phyloP scores from a whole-genome alignment of 2,797 vertebrate genomes.

The Acanthiza pusilla region DNA sequence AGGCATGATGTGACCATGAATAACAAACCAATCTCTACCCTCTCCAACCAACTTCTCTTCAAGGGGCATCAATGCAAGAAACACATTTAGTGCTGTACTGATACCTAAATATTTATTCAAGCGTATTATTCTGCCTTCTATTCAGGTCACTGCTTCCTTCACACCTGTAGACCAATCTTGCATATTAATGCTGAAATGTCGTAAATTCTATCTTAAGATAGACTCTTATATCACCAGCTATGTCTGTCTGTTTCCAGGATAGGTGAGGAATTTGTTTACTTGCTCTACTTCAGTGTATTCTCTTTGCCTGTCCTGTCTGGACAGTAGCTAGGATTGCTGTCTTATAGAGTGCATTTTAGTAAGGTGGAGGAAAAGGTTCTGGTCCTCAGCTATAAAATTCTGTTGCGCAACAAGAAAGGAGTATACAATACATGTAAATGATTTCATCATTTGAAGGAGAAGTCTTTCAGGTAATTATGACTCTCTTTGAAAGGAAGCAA shows the following conservation, averaged over 20 bases:
- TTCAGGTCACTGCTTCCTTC: not conserved
- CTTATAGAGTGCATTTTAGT: conserved; percentile 4
- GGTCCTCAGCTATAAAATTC: conserved; percentile 2
- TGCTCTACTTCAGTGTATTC: conserved; percentile 4
- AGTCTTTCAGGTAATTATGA: not conserved
- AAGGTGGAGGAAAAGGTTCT: not conserved
- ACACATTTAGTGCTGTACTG: not conserved
- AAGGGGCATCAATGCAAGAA: not conserved
- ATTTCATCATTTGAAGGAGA: not conserved
- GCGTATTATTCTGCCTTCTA: not conserved
- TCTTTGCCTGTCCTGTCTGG: not conserved
- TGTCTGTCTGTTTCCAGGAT: not conserved
- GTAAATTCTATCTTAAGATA: not conserved
- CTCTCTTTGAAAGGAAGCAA: not conserved
- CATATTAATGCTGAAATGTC: not conserved
- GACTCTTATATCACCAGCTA: not conserved
- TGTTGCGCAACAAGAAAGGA: not conserved
- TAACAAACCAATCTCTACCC: not conserved
- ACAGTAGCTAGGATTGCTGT: not conserved
- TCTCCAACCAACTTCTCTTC: not conserved
- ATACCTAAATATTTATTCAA: conserved; percentile 10
- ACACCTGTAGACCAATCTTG: not conserved
- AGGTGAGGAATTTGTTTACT: conserved; percentile 24
- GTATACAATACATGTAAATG: not conserved
- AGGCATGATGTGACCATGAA: not conserved